Evolutionary conservation across 2,113 vertebrate species (phyloP).

Genomic region (Gobio gobio): DNA sequence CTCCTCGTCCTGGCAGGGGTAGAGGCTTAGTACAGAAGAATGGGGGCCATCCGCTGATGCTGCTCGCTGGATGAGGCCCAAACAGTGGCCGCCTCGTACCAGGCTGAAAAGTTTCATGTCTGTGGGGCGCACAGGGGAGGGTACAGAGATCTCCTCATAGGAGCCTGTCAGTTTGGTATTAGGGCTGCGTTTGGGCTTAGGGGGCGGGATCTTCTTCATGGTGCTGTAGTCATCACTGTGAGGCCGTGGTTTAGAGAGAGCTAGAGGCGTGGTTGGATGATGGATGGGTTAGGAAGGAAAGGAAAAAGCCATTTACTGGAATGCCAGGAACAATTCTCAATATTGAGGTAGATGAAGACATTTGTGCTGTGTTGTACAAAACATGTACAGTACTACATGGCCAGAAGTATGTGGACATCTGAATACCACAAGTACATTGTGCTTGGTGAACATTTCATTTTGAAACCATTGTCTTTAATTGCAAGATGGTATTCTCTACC

Average conservation of each 20-base stretch:
- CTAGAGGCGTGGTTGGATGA: constrained; percentile 66
- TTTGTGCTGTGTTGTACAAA: not conserved
- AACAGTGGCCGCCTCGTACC: constrained; percentile 70
- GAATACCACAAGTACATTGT: not conserved
- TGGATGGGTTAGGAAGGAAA: not conserved
- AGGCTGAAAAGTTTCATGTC: constrained; percentile 75
- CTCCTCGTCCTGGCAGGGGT: constrained; percentile 78
- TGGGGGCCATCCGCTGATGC: constrained; percentile 76
- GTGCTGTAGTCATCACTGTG: constrained; percentile 97
- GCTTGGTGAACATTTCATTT: not conserved
- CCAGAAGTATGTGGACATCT: constrained; percentile 1
- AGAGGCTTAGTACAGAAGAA: constrained; percentile 71
- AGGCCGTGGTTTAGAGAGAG: constrained; percentile 86
- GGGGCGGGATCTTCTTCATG: constrained; percentile 94
- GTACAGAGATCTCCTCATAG: constrained; percentile 89
- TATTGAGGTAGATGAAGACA: not conserved
- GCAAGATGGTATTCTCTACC: not conserved
- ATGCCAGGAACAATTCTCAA: not conserved
- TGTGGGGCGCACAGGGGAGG: constrained; percentile 74
- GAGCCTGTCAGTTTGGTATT: constrained; percentile 94
- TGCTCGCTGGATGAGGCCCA: constrained; percentile 72
- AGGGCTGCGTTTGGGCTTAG: constrained; percentile 94
- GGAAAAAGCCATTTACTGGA: not conserved
- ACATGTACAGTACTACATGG: not conserved
- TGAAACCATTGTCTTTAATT: not conserved